Base-by-base conservation (phyloP, 2,113 vertebrate species). In the Siniperca chuatsi region DNA sequence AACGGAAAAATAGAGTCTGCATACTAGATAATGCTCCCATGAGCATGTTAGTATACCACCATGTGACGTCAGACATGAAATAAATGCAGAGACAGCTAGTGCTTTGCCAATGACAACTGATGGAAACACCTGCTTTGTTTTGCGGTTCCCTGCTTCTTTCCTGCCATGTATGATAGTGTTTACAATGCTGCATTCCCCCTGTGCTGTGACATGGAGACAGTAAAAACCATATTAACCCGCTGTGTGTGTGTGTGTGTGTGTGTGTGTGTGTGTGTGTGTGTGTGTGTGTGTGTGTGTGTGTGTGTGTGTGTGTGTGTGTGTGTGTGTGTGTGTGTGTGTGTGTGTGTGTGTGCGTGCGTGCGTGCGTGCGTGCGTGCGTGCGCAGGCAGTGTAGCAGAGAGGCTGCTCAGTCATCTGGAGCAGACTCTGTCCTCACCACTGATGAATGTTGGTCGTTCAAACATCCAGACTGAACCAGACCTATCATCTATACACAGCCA, bases 351-450 rank as follows among this genome's bases (percentile, higher is more conserved):
- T 67, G 57, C n/a, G n/a, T n/a, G n/a, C n/a, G 29, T 29, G n/a
- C 40, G 15, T 68, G 35, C 82, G 25, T 67, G 57, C 37, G 20
- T 37, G 7, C 55, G 29, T 74, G 67, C 87, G 7, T 73, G 79
- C 95, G 92, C 83, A 90, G 97, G 97, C 84, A 93, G 95, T 35
- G 96, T 96, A 80, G 95, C 96, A 81, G 94, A 97, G 50, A 93
- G 93, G 61, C 50, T 98, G 81, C 82, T 98, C 81, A 61, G 69
- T 84, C 96, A 97, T 69, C 84, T 98, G 52, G 97, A 98, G 85
- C 91, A 93, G 21, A 95, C 81, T 0, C 0, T 97, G 48, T 95
- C 93, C 8, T 37, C 96, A n/a, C 92, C 97, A 6, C 96, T 95
- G 48, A 81, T 90, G 20, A 81, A 92, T 11, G 89, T 82, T 71